Conservation (phyloP, 1,140 invertebrate genomes). For the Bombus superbus region DNA sequence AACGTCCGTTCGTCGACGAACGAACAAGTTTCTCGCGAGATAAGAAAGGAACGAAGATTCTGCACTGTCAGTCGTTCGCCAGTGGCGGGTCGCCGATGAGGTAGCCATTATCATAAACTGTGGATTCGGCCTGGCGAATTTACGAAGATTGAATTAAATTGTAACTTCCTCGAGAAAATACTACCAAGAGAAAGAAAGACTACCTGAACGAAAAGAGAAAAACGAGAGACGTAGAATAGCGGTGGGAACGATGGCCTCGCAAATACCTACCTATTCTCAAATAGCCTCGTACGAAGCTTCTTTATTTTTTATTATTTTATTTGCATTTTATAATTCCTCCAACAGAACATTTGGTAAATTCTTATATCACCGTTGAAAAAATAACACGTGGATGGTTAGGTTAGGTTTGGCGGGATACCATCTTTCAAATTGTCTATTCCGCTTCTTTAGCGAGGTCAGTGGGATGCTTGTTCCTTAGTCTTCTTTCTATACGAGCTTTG, state of each 20-base stretch:
- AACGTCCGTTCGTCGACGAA: neutral
- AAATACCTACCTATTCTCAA: no score
- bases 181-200: neutral
- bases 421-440: no score
- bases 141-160: constrained; percentile 68
- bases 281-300: neutral
- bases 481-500: no score
- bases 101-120: constrained; percentile 59
- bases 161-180: constrained; percentile 17
- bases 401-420: no score
- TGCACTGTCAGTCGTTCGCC: constrained; percentile 39
- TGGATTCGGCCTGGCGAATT: constrained; percentile 50
- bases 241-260: neutral
- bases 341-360: no score
- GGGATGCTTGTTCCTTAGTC: no score
- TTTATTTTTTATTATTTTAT: no score
- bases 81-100: constrained; percentile 10
- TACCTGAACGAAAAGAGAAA: neutral
- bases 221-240: neutral
- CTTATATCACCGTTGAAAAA: no score
- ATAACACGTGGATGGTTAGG: no score
- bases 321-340: no score
- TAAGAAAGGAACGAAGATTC: constrained; percentile 19
- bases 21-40: neutral
- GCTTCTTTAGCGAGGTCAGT: no score